Base-by-base conservation (phyloP, 2,797 vertebrate species). In the Discoglossus pictus region DNA sequence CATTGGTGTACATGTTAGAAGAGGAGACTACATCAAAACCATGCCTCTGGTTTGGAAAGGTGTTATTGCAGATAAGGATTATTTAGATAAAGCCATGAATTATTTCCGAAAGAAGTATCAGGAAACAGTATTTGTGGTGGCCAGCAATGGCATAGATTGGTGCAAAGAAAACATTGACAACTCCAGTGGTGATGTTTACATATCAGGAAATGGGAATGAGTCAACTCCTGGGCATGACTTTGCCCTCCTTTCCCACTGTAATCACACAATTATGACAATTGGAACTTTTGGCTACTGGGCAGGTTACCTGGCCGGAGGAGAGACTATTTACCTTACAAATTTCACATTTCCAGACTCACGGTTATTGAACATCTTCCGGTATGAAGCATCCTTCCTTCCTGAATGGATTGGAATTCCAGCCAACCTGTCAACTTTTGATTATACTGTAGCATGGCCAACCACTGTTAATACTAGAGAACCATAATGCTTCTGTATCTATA, bases 281-380 rank as follows among this genome's bases (percentile, higher is more conserved):
- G 78, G 82, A 2, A 83, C 80, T 13, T 82, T 81, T 0, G 82
- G 82, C 27, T 77, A 74, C 71, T 83, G 80, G 80, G 82, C 74
- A 0, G 74, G 61, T 61, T 81, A 76, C 51, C 62, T 77, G 20
- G 69, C 62, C 0, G 77, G 78, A 0, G 82, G 82, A 1, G 72
- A 84, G 43, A 76, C 77, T 0, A 7, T 84, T 23, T 80, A 78
- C 46, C 71, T 83, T 16, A 70, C 80, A 18, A 82, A 80, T 71
- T 82, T 73, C 58, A 81, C 80, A 3, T 44, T 77, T 34, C 79
- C 80, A 0, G 15, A 78, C 23, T 83, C 77, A 0, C 18, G 17
- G 1, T 80, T 82, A 61, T 68, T 83, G 11, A 50, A 63, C 3
- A n/a, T 81, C 39, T 81, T 83, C 36, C 76, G 72, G 35, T 78